These are phyloP conservation scores for Aleiodes sp. DNA, from an alignment of 1,140 invertebrate species.

Conservation along the genomic window DNA sequence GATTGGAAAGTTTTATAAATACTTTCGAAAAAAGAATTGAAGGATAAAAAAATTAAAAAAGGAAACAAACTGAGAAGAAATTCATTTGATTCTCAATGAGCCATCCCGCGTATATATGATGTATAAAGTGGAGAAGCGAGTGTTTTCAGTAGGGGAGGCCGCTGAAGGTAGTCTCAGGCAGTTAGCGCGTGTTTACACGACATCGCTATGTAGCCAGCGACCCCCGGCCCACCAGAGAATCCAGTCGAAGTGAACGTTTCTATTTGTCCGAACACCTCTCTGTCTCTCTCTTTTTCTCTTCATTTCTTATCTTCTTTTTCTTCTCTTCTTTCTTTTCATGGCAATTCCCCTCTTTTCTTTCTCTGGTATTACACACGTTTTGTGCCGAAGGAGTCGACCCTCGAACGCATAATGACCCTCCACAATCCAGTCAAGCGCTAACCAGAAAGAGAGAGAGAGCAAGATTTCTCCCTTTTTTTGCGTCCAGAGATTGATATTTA, in stretches of 20 bases:
- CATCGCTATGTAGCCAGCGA: slow-evolving; percentile 62
- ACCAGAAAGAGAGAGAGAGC: too few relatives aligned
- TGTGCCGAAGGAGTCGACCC: slow-evolving; percentile 24
- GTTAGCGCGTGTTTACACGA: slow-evolving; percentile 67
- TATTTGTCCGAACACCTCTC: slow-evolving; percentile 59
- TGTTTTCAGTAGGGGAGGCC: slow-evolving; percentile 25
- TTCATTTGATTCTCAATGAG: background rate
- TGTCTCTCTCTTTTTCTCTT: slow-evolving; percentile 19
- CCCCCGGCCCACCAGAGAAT: slow-evolving; percentile 46
- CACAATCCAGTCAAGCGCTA: slow-evolving; percentile 33
- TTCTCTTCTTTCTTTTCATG: slow-evolving; percentile 12
- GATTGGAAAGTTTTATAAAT: background rate
- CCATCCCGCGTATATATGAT: background rate
- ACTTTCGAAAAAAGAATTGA: background rate
- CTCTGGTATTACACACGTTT: slow-evolving; percentile 19
- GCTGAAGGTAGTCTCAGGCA: slow-evolving; percentile 48
- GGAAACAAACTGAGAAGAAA: background rate
- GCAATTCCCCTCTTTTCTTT: background rate
- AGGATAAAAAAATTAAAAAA: background rate
- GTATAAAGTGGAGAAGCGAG: background rate
- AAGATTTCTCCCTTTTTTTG: slow-evolving; percentile 17
- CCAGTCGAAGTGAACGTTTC: slow-evolving; percentile 54
- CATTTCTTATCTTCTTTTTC: slow-evolving; percentile 17
- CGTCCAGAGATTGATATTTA: slow-evolving; percentile 48
- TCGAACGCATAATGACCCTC: slow-evolving; percentile 41